A percentile compares a stretch with the other conserved stretches of the same genome.
These are phyloP conservation scores for Muscicapa adusta DNA, from an alignment of 2,113 vertebrate genomes.

Conservation along the genomic window DNA sequence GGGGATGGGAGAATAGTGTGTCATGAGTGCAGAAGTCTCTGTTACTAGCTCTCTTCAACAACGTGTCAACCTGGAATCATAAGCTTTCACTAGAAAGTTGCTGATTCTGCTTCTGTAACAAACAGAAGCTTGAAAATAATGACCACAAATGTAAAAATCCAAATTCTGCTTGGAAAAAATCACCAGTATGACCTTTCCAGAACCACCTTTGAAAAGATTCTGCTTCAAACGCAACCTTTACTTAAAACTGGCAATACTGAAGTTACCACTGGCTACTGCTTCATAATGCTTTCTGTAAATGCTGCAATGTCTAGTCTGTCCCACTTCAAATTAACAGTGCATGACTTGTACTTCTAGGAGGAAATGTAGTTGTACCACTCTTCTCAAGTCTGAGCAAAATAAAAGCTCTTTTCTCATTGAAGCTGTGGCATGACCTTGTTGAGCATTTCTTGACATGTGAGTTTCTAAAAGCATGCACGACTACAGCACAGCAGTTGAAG, in stretches of 20 bases:
- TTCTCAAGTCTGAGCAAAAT: neutral
- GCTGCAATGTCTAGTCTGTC: neutral
- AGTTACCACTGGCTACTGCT: neutral
- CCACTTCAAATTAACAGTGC: neutral
- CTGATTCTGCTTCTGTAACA: neutral
- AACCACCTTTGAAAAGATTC: neutral
- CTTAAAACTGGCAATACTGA: neutral
- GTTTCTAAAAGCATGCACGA: neutral
- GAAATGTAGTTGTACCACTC: neutral
- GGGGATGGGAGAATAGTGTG: neutral
- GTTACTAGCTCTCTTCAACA: neutral
- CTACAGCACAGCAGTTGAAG: neutral
- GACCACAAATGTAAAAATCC: neutral
- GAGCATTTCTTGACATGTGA: accelerated
- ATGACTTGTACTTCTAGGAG: neutral
- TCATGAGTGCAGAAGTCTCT: neutral
- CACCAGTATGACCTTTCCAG: neutral
- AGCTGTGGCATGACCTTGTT: neutral
- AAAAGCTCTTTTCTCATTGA: neutral
- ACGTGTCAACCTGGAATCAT: neutral
- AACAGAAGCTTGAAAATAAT: neutral
- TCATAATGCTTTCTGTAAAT: neutral
- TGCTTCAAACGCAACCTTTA: neutral
- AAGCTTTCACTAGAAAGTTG: neutral
- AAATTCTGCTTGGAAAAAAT: neutral